Base-by-base conservation (phyloP, 2,113 vertebrate species). In the Sceloporus tristichus region DNA sequence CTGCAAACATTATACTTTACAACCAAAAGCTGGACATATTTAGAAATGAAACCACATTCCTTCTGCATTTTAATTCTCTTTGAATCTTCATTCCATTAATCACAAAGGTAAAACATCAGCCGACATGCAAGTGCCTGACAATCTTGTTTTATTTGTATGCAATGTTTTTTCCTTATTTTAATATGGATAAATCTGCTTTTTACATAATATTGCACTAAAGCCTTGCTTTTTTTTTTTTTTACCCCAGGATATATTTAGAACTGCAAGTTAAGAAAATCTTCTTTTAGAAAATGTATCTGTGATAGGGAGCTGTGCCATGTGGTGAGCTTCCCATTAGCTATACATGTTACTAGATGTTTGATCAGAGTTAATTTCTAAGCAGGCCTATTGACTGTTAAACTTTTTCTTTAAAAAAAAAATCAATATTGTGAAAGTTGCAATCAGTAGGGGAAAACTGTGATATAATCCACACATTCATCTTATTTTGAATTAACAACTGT, bases 201-300 rank as follows among this genome's bases (percentile, higher is more conserved):
- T 93, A 84, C 80, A 90, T 96, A 95, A 95, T 62, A 76, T 94
- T 96, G 91, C 90, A 95, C 93, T 97, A 96, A 94, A 93, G 90
- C 77, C 68, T 90, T 92, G 65, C 86, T 95, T 95, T 93, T 10
- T 19, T n/a, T 18, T 95, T 95, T 93, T 10, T 19, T n/a, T 18
- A 42, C 48, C 91, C 91, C 88, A 90, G 71, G 40, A 92, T 93
- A 80, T 91, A 82, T 93, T 96, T 96, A 95, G 92, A 90, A 91
- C 91, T 94, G 94, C 87, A 79, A 93, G 92, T 93, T 86, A 73
- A 90, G 77, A 87, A 89, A 84, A 84, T 86, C 6, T 88, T 90
- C 90, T 76, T 34, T 34, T 80, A 94, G 88, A 90, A 91, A 86
- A 10, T 90, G 90, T 89, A 65, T 89, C 79, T 87, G 87, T 81